Base-by-base conservation (phyloP, 92 coral and sea anemone species). In the Epizoanthus fatuus region DNA sequence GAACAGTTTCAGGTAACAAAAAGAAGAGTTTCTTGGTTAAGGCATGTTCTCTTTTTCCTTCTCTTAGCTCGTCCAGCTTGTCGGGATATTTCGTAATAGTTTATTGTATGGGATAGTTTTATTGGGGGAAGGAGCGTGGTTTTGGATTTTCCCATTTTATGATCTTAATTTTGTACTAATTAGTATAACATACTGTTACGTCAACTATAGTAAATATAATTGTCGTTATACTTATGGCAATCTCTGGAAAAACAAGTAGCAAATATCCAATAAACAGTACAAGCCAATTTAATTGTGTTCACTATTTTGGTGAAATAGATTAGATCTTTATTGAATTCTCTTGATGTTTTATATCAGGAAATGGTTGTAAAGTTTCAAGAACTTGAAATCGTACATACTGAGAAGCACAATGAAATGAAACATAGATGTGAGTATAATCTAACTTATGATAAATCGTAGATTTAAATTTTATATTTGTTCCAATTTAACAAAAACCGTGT, bases 301-400 rank as follows among this genome's bases (percentile, higher is more conserved):
- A 44, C 49, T 29, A 2, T 29, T 44, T 49, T 49, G 52, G 1
- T 47, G 12, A 47, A 47, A 47, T 47, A 47, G 25, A 22, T 22
- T 22, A 22, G 25, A 22, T 22, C 25, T 22, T 22, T 22, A 22
- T 47, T 47, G 12, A 49, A 49, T 10, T 49, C 1, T 49, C 6
- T 65, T 75, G 19, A 11, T 70, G 64, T 35, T 45, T 40, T 19
- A 47, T 62, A 78, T 42, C 79, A 97, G 99, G 99, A 97, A 83
- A 72, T 97, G 93, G 97, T 97, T 1, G 93, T 91, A 54, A 95
- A 93, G 66, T 97, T 97, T 82, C 99, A 91, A 83, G 97, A 93
- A 60, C 87, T 97, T 82, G 90, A 97, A 81, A 97, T 97, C 81
- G 92, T 87, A 45, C 99, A 97, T 70, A 91, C 94, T 35, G 86